These are phyloP conservation scores for Ctena decussata DNA, from an alignment of 2,888 invertebrate genomes.

Conservation along the genomic window DNA sequence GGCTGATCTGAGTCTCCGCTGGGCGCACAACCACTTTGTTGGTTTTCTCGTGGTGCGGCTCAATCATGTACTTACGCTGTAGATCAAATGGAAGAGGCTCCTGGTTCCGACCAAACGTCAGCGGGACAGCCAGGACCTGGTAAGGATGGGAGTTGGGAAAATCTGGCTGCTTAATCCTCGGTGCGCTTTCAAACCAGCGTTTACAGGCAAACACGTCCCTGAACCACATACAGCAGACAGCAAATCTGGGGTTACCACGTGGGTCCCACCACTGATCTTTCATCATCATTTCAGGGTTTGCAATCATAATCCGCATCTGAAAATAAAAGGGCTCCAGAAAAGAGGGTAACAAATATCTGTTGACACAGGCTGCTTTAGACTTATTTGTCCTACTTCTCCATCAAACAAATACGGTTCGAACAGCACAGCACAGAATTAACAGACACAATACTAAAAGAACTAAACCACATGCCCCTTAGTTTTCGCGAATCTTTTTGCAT, in stretches of 20 bases:
- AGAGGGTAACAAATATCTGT: too few relatives aligned
- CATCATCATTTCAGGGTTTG: constrained; percentile 25
- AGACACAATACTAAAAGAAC: too few relatives aligned
- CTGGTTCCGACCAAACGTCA: constrained; percentile 53
- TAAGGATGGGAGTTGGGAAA: constrained; percentile 58
- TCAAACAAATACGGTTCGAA: too few relatives aligned
- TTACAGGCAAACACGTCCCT: constrained; percentile 41
- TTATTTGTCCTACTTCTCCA: too few relatives aligned
- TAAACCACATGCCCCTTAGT: too few relatives aligned
- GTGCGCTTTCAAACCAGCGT: constrained; percentile 62
- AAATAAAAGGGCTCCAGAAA: neutral
- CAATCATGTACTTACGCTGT: constrained; percentile 42
- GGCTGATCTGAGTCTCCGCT: too few relatives aligned
- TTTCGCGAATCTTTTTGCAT: too few relatives aligned
- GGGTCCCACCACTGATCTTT: constrained; percentile 42
- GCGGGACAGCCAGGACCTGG: constrained; percentile 44
- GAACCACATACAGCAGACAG: constrained; percentile 56
- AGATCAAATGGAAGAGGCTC: constrained; percentile 46
- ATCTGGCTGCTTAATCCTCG: constrained; percentile 69
- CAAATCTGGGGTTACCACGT: constrained; percentile 10
- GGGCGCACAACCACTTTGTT: too few relatives aligned
- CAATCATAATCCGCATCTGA: constrained; percentile 35
- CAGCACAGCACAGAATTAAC: too few relatives aligned
- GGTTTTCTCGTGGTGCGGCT: too few relatives aligned
- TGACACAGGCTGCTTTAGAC: too few relatives aligned